Evolutionary conservation across 1,140 invertebrate species (phyloP).

Genomic region (Nilaparvata lugens): DNA sequence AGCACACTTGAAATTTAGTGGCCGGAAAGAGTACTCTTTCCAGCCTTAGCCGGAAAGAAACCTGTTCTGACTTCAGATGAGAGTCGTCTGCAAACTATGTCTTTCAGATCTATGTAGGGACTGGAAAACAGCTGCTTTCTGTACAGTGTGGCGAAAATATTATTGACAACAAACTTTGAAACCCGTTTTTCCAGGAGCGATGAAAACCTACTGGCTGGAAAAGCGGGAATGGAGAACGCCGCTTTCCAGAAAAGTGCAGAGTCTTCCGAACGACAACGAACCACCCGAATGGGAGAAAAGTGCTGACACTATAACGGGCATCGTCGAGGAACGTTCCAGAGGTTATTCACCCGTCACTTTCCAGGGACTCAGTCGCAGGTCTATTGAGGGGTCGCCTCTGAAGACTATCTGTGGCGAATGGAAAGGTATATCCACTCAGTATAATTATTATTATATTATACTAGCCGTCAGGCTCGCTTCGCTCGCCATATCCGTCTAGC

Average conservation of each 20-base stretch:
- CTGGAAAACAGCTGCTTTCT: too few species aligned
- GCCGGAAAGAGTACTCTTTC: too few species aligned
- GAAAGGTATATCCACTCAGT: conserved; percentile 19
- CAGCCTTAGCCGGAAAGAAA: too few species aligned
- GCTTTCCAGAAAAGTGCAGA: conserved; percentile 34
- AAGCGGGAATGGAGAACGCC: conserved; percentile 50
- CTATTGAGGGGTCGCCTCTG: conserved; percentile 58
- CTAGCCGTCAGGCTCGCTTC: too few species aligned
- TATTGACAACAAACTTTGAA: not conserved
- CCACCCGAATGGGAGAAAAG: conserved; percentile 36
- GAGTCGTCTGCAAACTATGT: too few species aligned
- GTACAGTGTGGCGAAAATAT: too few species aligned
- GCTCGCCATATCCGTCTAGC: too few species aligned
- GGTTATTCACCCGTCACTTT: conserved; percentile 78
- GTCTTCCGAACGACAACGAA: conserved; percentile 30
- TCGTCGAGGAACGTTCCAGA: conserved; percentile 43
- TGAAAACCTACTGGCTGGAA: conserved; percentile 90
- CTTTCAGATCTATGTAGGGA: too few species aligned
- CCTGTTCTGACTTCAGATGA: too few species aligned
- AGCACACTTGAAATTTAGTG: too few species aligned
- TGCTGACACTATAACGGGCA: conserved; percentile 28
- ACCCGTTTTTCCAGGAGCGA: conserved; percentile 49
- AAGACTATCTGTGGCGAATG: conserved; percentile 26
- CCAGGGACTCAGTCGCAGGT: conserved; percentile 65
- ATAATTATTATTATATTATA: not conserved